These are phyloP conservation scores for Baryphthengus martii DNA, from an alignment of 2,113 vertebrate genomes.

Conservation along the genomic window DNA sequence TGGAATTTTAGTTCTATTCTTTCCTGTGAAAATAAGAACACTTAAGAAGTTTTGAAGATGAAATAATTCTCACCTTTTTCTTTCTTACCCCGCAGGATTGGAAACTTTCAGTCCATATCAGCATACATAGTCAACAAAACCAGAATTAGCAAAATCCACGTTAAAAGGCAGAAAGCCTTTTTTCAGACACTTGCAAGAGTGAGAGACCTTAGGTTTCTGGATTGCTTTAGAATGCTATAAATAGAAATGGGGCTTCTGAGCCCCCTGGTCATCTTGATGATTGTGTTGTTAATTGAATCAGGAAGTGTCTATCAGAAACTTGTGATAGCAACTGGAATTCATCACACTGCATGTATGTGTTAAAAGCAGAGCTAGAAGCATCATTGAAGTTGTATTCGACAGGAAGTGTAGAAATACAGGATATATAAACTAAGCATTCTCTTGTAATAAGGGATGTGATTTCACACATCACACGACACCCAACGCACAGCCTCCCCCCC, in stretches of 20 bases:
- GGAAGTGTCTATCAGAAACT: neutral
- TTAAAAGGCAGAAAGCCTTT: neutral
- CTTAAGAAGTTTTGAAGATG: neutral
- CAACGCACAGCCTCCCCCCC: no score
- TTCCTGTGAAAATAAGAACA: neutral
- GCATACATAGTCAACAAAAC: neutral
- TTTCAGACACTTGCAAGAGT: neutral
- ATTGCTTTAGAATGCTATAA: neutral
- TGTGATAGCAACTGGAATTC: neutral
- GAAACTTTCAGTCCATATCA: neutral
- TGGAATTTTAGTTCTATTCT: neutral
- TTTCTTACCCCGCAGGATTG: no score
- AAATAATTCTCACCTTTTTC: neutral
- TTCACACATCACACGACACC: neutral
- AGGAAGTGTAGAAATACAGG: neutral
- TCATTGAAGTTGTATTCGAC: neutral
- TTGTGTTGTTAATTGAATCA: neutral
- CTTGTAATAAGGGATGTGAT: neutral
- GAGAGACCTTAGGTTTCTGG: neutral
- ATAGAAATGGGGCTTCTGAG: neutral
- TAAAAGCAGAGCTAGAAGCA: neutral
- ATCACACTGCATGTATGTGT: neutral
- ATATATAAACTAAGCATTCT: neutral
- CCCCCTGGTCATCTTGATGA: accelerated
- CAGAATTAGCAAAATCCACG: neutral